These are phyloP conservation scores for Lateolabrax maculatus DNA, from an alignment of 2,797 vertebrate genomes.

Conservation along the genomic window DNA sequence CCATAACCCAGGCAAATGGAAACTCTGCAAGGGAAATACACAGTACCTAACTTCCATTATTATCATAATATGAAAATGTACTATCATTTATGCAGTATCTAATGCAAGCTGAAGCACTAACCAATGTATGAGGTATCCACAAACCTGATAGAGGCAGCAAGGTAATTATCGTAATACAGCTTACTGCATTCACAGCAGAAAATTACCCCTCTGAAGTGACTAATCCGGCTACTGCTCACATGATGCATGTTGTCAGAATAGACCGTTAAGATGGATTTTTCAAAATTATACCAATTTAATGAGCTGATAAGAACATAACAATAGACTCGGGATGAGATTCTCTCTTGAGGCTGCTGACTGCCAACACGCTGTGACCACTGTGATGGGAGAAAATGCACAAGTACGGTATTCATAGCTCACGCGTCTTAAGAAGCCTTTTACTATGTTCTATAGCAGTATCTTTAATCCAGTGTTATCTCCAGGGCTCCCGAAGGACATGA, in stretches of 20 bases:
- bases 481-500: slow-evolving; percentile 47
- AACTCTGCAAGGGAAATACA: background rate
- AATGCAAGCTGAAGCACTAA: background rate
- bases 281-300: slow-evolving; percentile 61
- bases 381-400: slow-evolving; percentile 23
- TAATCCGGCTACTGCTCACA: slow-evolving; percentile 63
- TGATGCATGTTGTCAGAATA: slow-evolving; percentile 43
- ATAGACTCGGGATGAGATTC: slow-evolving; percentile 38
- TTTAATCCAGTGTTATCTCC: slow-evolving; percentile 57
- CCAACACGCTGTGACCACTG: slow-evolving; percentile 42
- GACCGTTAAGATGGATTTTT: slow-evolving; percentile 45
- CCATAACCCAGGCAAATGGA: background rate
- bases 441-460: slow-evolving; percentile 19
- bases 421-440: slow-evolving; percentile 22
- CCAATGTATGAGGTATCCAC: slow-evolving; percentile 12
- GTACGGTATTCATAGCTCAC: slow-evolving; percentile 25
- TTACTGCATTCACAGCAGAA: slow-evolving; percentile 65
- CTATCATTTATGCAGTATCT: slow-evolving; percentile 15
- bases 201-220: slow-evolving; percentile 59
- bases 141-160: slow-evolving; percentile 51
- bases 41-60: background rate
- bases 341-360: slow-evolving; percentile 19
- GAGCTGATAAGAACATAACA: slow-evolving; percentile 61
- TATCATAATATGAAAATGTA: background rate
- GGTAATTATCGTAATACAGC: slow-evolving; percentile 70